Percentiles rank a stretch among this genome's conserved stretches.
Conservation (phyloP, 2,888 invertebrate genomes). For the Epirrita christyi region DNA sequence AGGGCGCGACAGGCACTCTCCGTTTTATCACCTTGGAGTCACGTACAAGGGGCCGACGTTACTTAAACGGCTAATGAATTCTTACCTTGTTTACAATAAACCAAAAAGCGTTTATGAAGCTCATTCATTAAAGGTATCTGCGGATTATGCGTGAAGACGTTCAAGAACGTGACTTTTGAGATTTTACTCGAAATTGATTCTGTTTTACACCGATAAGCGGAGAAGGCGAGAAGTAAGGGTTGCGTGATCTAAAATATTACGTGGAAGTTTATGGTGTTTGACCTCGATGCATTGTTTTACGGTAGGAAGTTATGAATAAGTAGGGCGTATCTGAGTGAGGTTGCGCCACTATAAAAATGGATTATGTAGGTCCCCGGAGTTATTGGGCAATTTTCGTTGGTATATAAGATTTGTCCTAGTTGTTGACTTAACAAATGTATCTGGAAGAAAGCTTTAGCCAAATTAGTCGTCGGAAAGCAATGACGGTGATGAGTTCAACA, state of each 20-base stretch:
- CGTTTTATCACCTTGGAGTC: constrained; percentile 69
- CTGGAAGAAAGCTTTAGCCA: too few relatives aligned
- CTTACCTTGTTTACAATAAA: constrained; percentile 76
- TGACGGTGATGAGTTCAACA: too few relatives aligned
- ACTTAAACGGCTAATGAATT: constrained; percentile 71
- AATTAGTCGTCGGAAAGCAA: too few relatives aligned
- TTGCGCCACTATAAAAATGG: constrained; percentile 22
- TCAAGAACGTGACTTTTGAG: constrained; percentile 66
- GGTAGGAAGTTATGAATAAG: constrained; percentile 31
- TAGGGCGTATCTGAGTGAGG: constrained; percentile 22
- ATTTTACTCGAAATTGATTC: constrained; percentile 59
- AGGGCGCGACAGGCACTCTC: constrained; percentile 51
- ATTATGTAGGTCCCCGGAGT: not conserved
- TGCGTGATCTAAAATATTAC: constrained; percentile 50
- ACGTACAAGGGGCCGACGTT: constrained; percentile 62
- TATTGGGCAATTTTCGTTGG: too few relatives aligned
- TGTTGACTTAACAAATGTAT: too few relatives aligned
- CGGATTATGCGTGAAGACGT: constrained; percentile 70
- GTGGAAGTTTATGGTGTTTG: constrained; percentile 42
- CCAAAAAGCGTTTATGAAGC: constrained; percentile 72
- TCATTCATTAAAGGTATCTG: constrained; percentile 68
- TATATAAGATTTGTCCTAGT: too few relatives aligned
- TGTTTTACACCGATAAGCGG: constrained; percentile 49
- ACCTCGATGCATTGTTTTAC: constrained; percentile 43
- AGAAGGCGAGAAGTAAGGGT: constrained; percentile 46